Conservation (phyloP, 2,113 vertebrate genomes). For the Apteryx owenii region DNA sequence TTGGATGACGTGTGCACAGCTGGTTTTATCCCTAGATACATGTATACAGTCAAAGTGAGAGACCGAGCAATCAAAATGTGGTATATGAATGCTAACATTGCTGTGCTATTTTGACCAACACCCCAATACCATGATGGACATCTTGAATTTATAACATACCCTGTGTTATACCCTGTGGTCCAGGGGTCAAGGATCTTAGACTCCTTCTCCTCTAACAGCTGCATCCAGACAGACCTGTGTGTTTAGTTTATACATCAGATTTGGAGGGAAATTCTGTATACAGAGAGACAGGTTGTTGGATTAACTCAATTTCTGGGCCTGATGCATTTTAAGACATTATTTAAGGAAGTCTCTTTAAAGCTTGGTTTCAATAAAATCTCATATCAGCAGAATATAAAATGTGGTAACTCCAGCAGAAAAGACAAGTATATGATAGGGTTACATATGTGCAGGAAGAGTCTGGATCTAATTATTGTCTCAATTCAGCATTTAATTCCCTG, state of each 20-base stretch:
- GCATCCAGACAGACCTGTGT: not conserved
- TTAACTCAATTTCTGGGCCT: not conserved
- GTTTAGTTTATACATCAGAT: not conserved
- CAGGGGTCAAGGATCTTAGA: not conserved
- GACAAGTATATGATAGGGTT: not conserved
- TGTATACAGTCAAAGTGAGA: not conserved
- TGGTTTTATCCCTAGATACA: not conserved
- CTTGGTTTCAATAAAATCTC: not conserved
- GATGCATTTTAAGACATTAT: not conserved
- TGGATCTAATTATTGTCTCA: constrained; percentile 13
- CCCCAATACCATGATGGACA: accelerated
- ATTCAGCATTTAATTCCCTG: not conserved
- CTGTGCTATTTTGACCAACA: not conserved
- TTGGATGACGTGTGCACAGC: not conserved
- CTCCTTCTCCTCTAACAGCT: not conserved
- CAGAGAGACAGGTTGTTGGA: not conserved
- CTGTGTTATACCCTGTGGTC: not conserved
- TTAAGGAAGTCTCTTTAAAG: not conserved
- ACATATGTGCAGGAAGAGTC: not conserved
- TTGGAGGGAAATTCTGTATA: not conserved
- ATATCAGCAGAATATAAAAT: not conserved
- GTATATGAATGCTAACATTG: not conserved
- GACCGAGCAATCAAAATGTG: not conserved
- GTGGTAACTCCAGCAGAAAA: not conserved
- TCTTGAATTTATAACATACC: not conserved